These are phyloP conservation scores for Oedothorax gibbosus DNA, from an alignment of 1,140 invertebrate species.

Conservation along the genomic window DNA sequence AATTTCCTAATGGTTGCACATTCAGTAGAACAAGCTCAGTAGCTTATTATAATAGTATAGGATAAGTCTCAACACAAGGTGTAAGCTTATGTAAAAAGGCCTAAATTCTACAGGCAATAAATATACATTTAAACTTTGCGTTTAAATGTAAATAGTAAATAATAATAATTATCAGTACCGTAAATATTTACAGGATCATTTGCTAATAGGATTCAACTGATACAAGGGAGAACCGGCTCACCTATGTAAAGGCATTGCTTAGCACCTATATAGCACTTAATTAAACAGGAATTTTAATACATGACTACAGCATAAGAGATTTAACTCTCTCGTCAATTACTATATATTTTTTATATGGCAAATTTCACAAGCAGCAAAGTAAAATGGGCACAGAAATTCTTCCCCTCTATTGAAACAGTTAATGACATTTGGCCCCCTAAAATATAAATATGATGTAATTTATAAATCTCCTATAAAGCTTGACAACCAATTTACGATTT, in stretches of 20 bases:
- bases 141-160: neutral
- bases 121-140: conserved; percentile 2
- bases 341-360: conserved; percentile 20
- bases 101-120: conserved; percentile 15
- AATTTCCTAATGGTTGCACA: too few species aligned
- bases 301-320: conserved; percentile 39
- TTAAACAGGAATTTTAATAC: conserved; percentile 24
- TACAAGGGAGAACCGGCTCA: conserved; percentile 46
- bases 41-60: too few species aligned
- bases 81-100: conserved; percentile 6
- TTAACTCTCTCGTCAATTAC: conserved; percentile 15
- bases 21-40: too few species aligned
- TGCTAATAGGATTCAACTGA: neutral
- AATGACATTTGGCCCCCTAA: conserved; percentile 42
- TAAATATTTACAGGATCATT: conserved; percentile 33
- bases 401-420: neutral
- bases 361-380: conserved; percentile 28
- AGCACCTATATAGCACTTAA: conserved; percentile 49
- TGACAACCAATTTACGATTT: conserved; percentile 35
- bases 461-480: conserved; percentile 15
- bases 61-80: conserved; percentile 6
- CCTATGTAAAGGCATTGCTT: conserved; percentile 21
- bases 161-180: conserved; percentile 1
- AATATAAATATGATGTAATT: conserved; percentile 27
- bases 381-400: neutral